phyloP scores from a whole-genome alignment of 2,113 vertebrate genomes.

The Capreolus pygargus region DNA sequence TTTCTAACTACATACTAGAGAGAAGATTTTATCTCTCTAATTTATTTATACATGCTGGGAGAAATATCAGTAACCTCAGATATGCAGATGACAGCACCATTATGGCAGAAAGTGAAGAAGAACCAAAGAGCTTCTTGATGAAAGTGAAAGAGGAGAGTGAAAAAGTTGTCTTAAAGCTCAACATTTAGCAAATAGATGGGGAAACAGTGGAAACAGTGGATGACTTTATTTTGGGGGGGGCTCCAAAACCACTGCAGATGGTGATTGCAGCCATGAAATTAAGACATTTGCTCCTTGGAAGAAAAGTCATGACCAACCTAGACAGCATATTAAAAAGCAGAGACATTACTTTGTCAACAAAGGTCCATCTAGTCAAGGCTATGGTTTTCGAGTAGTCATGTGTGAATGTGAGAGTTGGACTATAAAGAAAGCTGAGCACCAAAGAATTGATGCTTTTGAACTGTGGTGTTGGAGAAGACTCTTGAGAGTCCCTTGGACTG shows the following conservation, averaged over 20 bases:
- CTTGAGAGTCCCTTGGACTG: neutral
- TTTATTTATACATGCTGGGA: neutral
- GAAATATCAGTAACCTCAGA: neutral
- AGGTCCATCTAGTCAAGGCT: neutral
- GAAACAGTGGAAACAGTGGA: neutral
- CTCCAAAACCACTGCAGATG: neutral
- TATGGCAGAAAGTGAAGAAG: neutral
- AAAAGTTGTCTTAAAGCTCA: neutral
- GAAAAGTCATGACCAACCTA: neutral
- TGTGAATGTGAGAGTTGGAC: neutral
- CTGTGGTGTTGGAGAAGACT: neutral
- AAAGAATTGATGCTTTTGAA: neutral
- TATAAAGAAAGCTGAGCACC: neutral
- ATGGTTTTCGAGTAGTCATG: neutral
- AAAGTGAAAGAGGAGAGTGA: neutral
- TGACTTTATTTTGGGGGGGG: neutral
- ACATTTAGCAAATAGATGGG: neutral
- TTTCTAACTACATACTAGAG: neutral
- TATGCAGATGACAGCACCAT: neutral
- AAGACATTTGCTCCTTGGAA: neutral
- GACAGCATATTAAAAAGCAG: neutral
- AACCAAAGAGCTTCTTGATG: neutral
- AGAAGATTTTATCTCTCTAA: neutral
- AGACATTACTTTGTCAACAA: neutral
- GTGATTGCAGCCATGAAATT: neutral